phyloP scores from a whole-genome alignment of 37 sponge, comb jelly and placozoan species.

The Geodia barretti region DNA sequence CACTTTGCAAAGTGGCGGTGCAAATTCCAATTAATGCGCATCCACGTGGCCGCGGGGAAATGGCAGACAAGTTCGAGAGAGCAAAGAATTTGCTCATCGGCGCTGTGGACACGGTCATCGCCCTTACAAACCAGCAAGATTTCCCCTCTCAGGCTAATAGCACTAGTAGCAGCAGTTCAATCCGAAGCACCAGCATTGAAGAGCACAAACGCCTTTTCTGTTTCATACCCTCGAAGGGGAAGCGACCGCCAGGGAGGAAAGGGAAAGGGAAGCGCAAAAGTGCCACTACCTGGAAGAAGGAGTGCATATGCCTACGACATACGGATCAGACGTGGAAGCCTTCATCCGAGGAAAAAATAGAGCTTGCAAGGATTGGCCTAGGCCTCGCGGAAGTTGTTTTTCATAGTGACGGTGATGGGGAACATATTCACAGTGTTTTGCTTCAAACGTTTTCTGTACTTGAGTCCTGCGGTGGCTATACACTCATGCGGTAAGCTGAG shows the following conservation, averaged over 20 bases:
- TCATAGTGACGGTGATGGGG: slow-evolving; percentile 11
- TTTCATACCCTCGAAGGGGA: slow-evolving; percentile 10
- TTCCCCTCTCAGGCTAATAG: too few species aligned
- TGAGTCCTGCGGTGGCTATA: slow-evolving; percentile 21
- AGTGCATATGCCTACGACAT: neutral
- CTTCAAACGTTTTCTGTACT: slow-evolving; percentile 2
- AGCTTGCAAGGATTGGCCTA: slow-evolving; percentile 19
- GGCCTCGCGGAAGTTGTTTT: slow-evolving; percentile 18
- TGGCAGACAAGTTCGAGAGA: neutral
- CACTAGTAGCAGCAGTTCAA: too few species aligned
- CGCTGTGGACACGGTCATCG: slow-evolving; percentile 8
- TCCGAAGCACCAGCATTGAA: neutral
- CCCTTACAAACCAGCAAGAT: neutral
- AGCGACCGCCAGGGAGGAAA: neutral
- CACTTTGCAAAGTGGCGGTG: neutral
- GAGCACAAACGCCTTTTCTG: slow-evolving; percentile 16
- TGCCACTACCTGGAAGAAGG: neutral
- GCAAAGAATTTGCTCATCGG: neutral
- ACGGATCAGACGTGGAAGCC: slow-evolving; percentile 5
- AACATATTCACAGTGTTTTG: neutral
- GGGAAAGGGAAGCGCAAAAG: too few species aligned
- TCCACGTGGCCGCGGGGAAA: too few species aligned
- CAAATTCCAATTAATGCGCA: neutral
- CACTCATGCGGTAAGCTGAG: slow-evolving; percentile 18
- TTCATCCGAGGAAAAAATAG: slow-evolving; percentile 16